Evolutionary conservation across 1,140 invertebrate genomes (phyloP), one percentile per base, ranked within the genome.

Genomic region (Acromyrmex echinatior): DNA sequence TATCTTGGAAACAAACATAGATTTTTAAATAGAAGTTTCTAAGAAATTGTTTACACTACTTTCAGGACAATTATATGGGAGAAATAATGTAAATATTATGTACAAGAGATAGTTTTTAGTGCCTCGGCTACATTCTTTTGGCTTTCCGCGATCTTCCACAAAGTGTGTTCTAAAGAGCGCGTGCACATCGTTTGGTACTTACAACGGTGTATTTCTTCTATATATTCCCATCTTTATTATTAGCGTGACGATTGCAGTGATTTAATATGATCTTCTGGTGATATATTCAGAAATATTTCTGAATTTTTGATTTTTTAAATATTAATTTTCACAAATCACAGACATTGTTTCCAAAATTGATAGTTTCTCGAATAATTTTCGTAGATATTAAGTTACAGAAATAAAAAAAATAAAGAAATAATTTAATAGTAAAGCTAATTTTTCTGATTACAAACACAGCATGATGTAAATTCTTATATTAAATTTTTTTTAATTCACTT

Each of bases 81-180:
- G 91, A 92, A 93, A 91, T 66, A 76, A 81, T 35, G 4, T 60
- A 39, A 31, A 14, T 80, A 80, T 49, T 94, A 94, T 94, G 91
- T 94, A 94, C 93, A 94, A 93, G 39, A 80, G 62, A 68, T 35
- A 76, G 21, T 90, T 39, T 73, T 92, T 88, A 93, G 91, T 88
- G 90, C 88, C 92, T 92, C 92, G 91, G 86, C 86, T 92, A 93
- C 91, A 89, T 85, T 81, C 14, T 78, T 60, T 53, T 81, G 70
- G 45, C 49, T 53, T 31, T n/a, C 63, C 25, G 3, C 16, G 28
- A 79, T 51, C 18, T 31, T 35, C 65, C 25, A 12, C 60, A 12
- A 5, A 79, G 6, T 35, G 31, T 31, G 18, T n/a, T 21, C 16
- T 31, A 28, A 35, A 58, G 6, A 76, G 12, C 7, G 6, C n/a